phyloP scores from a whole-genome alignment of 2,113 vertebrate species.

The Sphyrna mokarran region DNA sequence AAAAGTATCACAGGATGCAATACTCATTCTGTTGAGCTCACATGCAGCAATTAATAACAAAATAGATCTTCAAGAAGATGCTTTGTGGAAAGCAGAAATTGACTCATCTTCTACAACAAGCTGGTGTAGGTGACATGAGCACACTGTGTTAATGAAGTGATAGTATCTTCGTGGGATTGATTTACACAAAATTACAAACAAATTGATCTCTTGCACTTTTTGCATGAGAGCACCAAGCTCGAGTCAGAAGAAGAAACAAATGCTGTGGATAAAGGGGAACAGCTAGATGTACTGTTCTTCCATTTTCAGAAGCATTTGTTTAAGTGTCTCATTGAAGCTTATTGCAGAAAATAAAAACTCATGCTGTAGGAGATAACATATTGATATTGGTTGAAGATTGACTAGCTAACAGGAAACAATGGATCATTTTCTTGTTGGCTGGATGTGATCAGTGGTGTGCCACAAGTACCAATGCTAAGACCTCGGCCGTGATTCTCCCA shows the following conservation, averaged over 20 bases:
- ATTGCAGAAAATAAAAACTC: background rate
- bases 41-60: background rate
- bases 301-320: background rate
- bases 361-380: background rate
- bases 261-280: background rate
- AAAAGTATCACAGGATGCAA: background rate
- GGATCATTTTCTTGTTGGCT: too few relatives aligned
- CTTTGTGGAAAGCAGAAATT: background rate
- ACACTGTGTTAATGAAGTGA: background rate
- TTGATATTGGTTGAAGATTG: background rate
- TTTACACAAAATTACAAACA: background rate
- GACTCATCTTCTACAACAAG: background rate
- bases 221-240: background rate
- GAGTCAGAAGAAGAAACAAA: background rate
- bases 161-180: background rate
- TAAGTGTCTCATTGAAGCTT: background rate
- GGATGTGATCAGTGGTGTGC: too few relatives aligned
- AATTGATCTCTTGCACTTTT: background rate
- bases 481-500: too few relatives aligned
- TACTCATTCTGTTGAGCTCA: background rate
- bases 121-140: background rate
- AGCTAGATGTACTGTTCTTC: background rate
- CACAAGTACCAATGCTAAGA: too few relatives aligned
- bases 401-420: background rate
- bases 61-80: background rate